phyloP scores from a whole-genome alignment of 1,140 invertebrate species.

The Telenomus remus region DNA sequence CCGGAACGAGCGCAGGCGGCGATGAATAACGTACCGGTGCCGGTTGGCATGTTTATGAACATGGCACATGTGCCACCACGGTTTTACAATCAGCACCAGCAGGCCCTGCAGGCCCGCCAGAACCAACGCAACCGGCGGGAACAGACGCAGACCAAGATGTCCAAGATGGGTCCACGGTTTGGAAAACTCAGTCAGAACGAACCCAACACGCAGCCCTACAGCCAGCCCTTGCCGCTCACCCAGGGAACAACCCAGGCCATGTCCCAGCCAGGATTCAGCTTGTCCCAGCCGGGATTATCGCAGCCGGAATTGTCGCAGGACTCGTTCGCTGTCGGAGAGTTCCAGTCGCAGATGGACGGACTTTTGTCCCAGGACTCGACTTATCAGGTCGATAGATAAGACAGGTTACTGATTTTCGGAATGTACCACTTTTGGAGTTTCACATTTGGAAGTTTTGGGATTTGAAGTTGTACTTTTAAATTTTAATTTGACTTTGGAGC shows the following conservation, averaged over 20 bases:
- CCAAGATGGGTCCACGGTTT: slow-evolving; percentile 61
- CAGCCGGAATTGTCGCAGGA: slow-evolving; percentile 92
- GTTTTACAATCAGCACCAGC: slow-evolving; percentile 90
- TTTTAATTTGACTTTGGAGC: too few species aligned
- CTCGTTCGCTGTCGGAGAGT: slow-evolving; percentile 88
- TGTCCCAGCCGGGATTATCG: slow-evolving; percentile 81
- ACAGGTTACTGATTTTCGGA: not conserved
- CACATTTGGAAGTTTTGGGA: too few species aligned
- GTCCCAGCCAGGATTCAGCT: slow-evolving; percentile 82
- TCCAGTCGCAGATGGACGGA: slow-evolving; percentile 95
- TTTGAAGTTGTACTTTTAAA: too few species aligned
- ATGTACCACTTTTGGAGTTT: not conserved
- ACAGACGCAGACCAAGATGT: slow-evolving; percentile 36
- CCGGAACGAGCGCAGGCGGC: slow-evolving; percentile 87
- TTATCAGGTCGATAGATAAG: slow-evolving; percentile 79
- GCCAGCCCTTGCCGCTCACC: slow-evolving; percentile 79
- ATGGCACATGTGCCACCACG: slow-evolving; percentile 91
- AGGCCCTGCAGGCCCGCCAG: slow-evolving; percentile 79
- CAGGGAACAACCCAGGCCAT: slow-evolving; percentile 83
- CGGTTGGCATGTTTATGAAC: slow-evolving; percentile 96
- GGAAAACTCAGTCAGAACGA: slow-evolving; percentile 71
- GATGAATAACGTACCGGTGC: slow-evolving; percentile 88
- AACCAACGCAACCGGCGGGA: slow-evolving; percentile 69
- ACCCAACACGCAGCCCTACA: slow-evolving; percentile 79
- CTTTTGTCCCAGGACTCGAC: slow-evolving; percentile 96